These are phyloP conservation scores for Pangasius sanitwongsei DNA, from an alignment of 2,797 vertebrate genomes.

Conservation along the genomic window DNA sequence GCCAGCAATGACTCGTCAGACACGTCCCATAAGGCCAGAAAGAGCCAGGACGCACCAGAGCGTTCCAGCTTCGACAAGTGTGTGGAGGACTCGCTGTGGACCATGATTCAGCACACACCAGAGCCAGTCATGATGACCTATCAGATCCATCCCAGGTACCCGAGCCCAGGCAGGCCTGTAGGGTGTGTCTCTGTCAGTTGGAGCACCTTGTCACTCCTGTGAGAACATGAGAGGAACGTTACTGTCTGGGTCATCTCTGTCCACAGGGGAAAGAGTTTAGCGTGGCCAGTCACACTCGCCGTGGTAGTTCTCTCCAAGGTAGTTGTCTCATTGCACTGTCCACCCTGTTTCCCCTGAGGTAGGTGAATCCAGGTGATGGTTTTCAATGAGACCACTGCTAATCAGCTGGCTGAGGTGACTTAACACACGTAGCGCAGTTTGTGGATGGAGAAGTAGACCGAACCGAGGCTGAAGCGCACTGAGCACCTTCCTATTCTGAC, in stretches of 20 bases:
- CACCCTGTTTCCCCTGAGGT: conserved; percentile 46
- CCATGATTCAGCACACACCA: conserved; percentile 78
- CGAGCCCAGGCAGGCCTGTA: background rate
- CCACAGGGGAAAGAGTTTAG: conserved; percentile 50
- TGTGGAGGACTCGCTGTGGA: conserved; percentile 76
- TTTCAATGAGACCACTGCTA: conserved; percentile 37
- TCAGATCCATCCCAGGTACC: conserved; percentile 84
- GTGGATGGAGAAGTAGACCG: conserved; percentile 29
- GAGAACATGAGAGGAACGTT: conserved; percentile 38
- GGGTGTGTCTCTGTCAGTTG: background rate
- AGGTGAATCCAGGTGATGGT: conserved; percentile 52
- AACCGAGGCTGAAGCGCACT: background rate
- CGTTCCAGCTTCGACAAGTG: conserved; percentile 60
- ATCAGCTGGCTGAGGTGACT: conserved; percentile 26
- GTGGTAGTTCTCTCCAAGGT: conserved; percentile 51
- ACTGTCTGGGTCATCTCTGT: conserved; percentile 54
- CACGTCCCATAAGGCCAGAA: conserved; percentile 71
- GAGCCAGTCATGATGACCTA: conserved; percentile 84
- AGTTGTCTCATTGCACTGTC: conserved; percentile 56
- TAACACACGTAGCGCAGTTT: background rate
- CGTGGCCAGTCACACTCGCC: conserved; percentile 34
- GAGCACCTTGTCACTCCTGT: conserved; percentile 26
- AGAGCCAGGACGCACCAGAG: conserved; percentile 69
- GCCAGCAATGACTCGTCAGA: conserved; percentile 81
- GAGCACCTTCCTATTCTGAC: background rate